Base-by-base conservation (phyloP, 2,888 invertebrate genomes). In the Napeogenes sylphis region DNA sequence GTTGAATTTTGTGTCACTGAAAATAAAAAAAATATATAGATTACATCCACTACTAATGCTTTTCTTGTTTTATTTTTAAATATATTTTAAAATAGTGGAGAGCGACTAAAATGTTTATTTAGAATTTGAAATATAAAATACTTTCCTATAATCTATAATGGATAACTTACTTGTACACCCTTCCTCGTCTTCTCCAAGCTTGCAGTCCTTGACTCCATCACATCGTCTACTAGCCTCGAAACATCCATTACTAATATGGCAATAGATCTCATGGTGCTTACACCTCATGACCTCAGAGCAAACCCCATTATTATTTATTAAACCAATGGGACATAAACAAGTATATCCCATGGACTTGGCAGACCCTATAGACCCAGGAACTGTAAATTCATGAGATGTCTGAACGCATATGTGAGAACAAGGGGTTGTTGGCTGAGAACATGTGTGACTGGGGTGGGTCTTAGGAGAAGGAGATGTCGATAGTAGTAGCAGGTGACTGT, bases 371-470 rank as follows among this genome's bases (percentile, higher is more conserved):
- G 51, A 30, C 3, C 51, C 51, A 0, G 30, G 51, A 8, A 8
- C 30, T 51, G 6, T 10, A n/a, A 30, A 51, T 10, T 21, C 51
- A 53, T 77, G 78, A 51, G 80, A 60, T 4, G 68, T 77, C 62
- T 93, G 91, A 2, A 95, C 91, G 75, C 97, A 97, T 10, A 96
- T 82, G 77, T 96, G 94, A 3, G 94, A 93, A 74, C 97, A 97
- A 1, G 92, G 92, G 47, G 93, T 93, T 66, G 93, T 93, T 42
- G 85, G 84, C 13, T 65, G 63, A 38, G 88, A 87, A 73, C 96
- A 96, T 0, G 91, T 90, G 80, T 94, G 94, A 4, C 72, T 59
- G 2, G 82, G 66, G 0, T 80, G 75, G 59, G 76, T 72, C 56
- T 68, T 70, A 0, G 68, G 77, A 1, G 68, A 68, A 2, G 72